A percentile compares a stretch with the other conserved stretches of the same genome.
phyloP scores from a whole-genome alignment of 2,888 invertebrate genomes.

The Metacarcinus magister region DNA sequence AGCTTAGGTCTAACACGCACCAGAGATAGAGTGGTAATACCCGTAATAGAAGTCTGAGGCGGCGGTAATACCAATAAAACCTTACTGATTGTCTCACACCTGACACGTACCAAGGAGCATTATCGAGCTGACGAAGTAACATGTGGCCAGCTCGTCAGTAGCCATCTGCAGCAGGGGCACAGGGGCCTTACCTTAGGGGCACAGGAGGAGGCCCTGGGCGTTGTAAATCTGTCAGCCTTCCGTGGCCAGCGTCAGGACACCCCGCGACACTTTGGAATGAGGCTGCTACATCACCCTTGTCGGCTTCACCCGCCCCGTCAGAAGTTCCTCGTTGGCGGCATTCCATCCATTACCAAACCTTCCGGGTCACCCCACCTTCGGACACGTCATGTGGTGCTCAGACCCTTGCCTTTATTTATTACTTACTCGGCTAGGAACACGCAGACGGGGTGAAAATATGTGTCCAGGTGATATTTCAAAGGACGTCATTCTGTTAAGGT shows the following conservation, averaged over 20 bases:
- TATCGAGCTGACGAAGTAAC: too few species aligned
- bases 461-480: too few species aligned
- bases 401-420: not conserved
- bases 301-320: not conserved
- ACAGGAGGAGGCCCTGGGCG: not conserved
- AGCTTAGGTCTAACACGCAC: too few species aligned
- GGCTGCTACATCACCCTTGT: not conserved
- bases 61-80: too few species aligned
- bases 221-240: constrained; percentile 9
- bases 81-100: too few species aligned
- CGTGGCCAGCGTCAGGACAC: not conserved
- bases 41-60: too few species aligned
- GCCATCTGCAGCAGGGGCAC: constrained; percentile 1
- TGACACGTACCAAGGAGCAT: too few species aligned
- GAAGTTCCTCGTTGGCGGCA: not conserved
- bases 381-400: not conserved
- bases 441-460: not conserved
- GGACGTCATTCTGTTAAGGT: too few species aligned
- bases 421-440: not conserved
- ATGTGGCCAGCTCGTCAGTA: not conserved
- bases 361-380: not conserved
- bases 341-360: not conserved
- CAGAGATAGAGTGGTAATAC: too few species aligned
- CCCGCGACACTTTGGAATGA: constrained; percentile 36
- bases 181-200: not conserved